Base-by-base conservation (phyloP, 2,113 vertebrate species). In the Oenanthe melanoleuca region DNA sequence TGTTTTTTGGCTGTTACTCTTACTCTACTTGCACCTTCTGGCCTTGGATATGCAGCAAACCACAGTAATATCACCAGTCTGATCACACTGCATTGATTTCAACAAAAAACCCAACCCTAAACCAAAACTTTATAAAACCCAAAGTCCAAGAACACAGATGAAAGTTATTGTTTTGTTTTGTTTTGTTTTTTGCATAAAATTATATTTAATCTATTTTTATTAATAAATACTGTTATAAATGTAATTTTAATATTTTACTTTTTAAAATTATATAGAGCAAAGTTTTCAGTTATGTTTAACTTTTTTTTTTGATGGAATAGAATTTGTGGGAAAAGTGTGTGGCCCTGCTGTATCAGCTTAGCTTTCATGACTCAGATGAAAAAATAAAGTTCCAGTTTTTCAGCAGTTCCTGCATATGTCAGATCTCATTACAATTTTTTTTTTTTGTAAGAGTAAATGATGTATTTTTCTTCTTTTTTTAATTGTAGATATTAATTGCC, bases 1-100 rank as follows among this genome's bases (percentile, higher is more conserved):
- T 40, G 8, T 67, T 95, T 85, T 79, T 57, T 87, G 74, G 11
- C 52, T 53, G 7, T 66, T 74, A 20, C 61, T 92, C n/a, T 73
- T 70, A 61, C 31, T n/a, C 50, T 45, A 15, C 40, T 67, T 77
- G 55, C 49, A 59, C 6, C 1, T 45, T 45, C 45, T 81, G 45
- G 53, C 65, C 47, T 84, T 88, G 78, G 49, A 64, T 38, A 12
- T 14, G 13, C 11, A 72, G 33, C 19, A 59, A 14, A 12, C 6
- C 55, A 72, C 78, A 63, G 24, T 22, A 15, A 40, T 73, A 20
- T 70, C 33, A 63, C 15, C 31, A 33, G 34, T 86, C 63, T 6
- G 13, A 70, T 86, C 9, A 13, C 8, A 6, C 11, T 83, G 49
- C 19, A 42, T 25, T 65, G 25, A 80, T 80, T 74, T 26, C 12